phyloP scores from a whole-genome alignment of 1,140 invertebrate species.

The Lamellibrachia luymesi region DNA sequence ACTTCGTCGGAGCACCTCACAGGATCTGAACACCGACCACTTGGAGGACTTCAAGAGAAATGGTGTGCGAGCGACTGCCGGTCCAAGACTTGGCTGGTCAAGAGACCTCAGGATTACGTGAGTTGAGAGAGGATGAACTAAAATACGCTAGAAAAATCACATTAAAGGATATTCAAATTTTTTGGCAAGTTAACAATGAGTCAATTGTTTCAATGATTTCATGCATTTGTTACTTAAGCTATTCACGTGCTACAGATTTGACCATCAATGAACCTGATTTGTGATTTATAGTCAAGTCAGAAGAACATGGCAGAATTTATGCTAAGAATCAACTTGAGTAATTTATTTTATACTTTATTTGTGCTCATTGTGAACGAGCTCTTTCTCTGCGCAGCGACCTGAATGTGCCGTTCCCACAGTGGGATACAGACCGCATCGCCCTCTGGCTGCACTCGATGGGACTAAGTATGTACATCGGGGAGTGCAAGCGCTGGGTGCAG shows the following conservation, averaged over 20 bases:
- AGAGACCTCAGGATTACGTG: conserved; percentile 42
- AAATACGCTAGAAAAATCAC: too few relatives aligned
- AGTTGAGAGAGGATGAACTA: neutral
- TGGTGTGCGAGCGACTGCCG: conserved; percentile 74
- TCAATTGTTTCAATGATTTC: neutral
- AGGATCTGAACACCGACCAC: conserved; percentile 63
- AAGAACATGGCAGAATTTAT: neutral
- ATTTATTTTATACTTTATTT: neutral
- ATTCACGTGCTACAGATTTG: too few relatives aligned
- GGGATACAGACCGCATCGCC: conserved; percentile 80
- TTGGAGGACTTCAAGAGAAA: conserved; percentile 65
- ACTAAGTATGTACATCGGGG: conserved; percentile 76
- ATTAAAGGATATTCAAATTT: too few relatives aligned
- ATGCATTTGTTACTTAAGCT: neutral
- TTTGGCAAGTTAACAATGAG: neutral
- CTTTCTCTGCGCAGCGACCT: conserved; percentile 27
- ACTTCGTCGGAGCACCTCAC: conserved; percentile 71
- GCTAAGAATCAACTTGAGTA: neutral
- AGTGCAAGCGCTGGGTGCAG: conserved; percentile 79
- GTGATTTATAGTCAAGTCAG: neutral
- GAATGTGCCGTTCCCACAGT: conserved; percentile 63
- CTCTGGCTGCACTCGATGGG: conserved; percentile 87
- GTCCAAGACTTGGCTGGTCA: conserved; percentile 72
- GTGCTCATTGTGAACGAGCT: neutral
- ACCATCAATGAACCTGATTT: too few relatives aligned